These are phyloP conservation scores for Cynopterus brachyotis DNA, from an alignment of 2,113 vertebrate genomes.

Conservation along the genomic window DNA sequence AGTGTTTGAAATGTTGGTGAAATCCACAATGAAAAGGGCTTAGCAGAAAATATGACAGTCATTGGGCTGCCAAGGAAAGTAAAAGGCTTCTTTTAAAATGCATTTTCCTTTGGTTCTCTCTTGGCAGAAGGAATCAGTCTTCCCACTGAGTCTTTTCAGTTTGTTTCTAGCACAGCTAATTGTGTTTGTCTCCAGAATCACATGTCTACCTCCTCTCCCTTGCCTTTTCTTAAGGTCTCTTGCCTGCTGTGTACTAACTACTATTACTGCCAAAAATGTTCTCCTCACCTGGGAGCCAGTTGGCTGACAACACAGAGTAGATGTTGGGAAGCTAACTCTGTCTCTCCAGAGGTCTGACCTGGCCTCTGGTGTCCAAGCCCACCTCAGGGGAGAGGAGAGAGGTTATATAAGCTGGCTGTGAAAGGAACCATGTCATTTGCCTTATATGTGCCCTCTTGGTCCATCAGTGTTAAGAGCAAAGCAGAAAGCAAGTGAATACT, in stretches of 20 bases:
- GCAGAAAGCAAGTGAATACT: neutral
- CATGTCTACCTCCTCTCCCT: constrained; percentile 34
- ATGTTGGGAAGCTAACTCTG: neutral
- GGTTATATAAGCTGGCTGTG: neutral
- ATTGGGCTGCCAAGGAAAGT: constrained; percentile 20
- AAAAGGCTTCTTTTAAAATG: constrained; percentile 45
- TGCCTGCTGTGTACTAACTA: constrained; percentile 37
- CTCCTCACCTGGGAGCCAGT: constrained; percentile 57
- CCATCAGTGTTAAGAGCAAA: neutral
- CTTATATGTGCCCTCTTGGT: neutral
- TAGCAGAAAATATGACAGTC: neutral
- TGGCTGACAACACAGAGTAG: constrained; percentile 51
- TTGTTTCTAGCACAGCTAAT: constrained; percentile 55
- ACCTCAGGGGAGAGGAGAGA: neutral
- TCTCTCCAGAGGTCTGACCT: constrained; percentile 32
- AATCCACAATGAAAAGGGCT: constrained; percentile 11
- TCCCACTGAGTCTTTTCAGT: constrained; percentile 63
- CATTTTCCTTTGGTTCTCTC: constrained; percentile 44
- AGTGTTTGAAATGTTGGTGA: constrained; percentile 28
- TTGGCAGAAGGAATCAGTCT: constrained; percentile 39
- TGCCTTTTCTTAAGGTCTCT: constrained; percentile 53
- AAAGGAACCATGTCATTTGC: neutral
- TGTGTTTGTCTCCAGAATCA: constrained; percentile 61
- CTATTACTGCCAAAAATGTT: constrained; percentile 40
- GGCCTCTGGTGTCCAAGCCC: neutral